phyloP scores from a whole-genome alignment of 1,140 invertebrate species.

The Drosophila hydei region DNA sequence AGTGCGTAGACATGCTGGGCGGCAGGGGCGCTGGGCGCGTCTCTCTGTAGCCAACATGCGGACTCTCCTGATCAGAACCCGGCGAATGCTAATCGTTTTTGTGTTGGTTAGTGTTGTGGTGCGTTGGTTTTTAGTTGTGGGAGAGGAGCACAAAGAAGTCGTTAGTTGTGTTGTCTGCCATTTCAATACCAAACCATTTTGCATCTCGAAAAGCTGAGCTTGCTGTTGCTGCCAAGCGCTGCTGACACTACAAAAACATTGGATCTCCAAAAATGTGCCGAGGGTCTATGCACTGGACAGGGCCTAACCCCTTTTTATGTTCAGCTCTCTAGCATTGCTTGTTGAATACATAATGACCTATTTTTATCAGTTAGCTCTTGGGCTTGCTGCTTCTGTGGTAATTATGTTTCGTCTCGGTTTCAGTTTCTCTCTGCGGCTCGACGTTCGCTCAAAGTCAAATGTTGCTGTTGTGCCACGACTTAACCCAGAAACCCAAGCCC shows the following conservation, averaged over 20 bases:
- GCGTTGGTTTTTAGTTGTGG: slow-evolving; percentile 36
- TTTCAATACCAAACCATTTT: slow-evolving; percentile 2
- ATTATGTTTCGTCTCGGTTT: slow-evolving; percentile 51
- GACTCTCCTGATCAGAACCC: slow-evolving; percentile 80
- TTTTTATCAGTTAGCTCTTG: slow-evolving; percentile 49
- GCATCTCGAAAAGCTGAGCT: slow-evolving; percentile 18
- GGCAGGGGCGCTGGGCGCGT: slow-evolving; percentile 72
- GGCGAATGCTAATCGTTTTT: slow-evolving; percentile 73
- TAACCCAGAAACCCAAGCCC: slow-evolving; percentile 60
- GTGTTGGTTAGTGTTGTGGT: slow-evolving; percentile 40
- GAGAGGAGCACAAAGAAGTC: slow-evolving; percentile 38
- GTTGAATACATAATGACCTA: slow-evolving; percentile 59
- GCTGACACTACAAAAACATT: not conserved
- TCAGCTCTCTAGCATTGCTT: slow-evolving; percentile 3
- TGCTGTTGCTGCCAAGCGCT: not conserved
- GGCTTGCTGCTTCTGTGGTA: slow-evolving; percentile 42
- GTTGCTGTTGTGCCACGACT: slow-evolving; percentile 50
- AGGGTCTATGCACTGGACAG: not conserved
- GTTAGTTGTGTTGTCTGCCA: slow-evolving; percentile 36
- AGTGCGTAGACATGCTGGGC: slow-evolving; percentile 82
- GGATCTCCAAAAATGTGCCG: not conserved
- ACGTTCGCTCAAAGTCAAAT: slow-evolving; percentile 59
- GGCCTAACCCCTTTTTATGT: slow-evolving; percentile 23
- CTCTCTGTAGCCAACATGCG: slow-evolving; percentile 74
- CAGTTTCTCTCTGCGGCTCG: slow-evolving; percentile 17